phyloP scores from a whole-genome alignment of 92 coral and sea anemone genomes.

The Montipora capitata region DNA sequence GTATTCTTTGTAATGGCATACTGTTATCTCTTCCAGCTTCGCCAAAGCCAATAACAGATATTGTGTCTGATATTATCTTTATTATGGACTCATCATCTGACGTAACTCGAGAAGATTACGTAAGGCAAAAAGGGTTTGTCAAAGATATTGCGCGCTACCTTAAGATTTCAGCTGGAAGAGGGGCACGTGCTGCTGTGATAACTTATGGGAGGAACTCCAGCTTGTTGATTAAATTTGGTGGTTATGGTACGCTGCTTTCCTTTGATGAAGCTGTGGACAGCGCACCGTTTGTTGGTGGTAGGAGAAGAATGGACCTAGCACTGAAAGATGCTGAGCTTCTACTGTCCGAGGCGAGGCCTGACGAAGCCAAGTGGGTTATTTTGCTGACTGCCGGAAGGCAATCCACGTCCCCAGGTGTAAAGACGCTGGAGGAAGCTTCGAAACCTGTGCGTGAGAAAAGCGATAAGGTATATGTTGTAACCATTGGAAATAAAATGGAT shows the following conservation, averaged over 20 bases:
- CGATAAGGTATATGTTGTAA: conserved; percentile 78
- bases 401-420: conserved; percentile 23
- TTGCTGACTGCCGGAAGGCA: conserved; percentile 51
- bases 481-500: conserved; percentile 74
- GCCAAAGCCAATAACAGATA: conserved; percentile 16
- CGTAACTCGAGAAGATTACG: conserved; percentile 58
- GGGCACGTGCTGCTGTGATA: conserved; percentile 82
- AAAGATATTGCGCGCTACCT: conserved; percentile 75
- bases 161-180: conserved; percentile 63
- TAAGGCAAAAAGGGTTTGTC: conserved; percentile 74
- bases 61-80: conserved; percentile 82
- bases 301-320: conserved; percentile 80
- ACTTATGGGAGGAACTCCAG: conserved; percentile 73
- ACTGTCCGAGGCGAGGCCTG: conserved; percentile 70
- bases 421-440: conserved; percentile 63
- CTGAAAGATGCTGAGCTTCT: conserved; percentile 67
- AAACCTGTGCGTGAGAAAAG: conserved; percentile 74
- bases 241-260: conserved; percentile 54
- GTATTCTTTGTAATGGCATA: neutral
- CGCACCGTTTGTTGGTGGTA: conserved; percentile 75
- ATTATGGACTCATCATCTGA: conserved; percentile 89
- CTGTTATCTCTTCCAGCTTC: conserved; percentile 4
- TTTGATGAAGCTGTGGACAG: conserved; percentile 65
- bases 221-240: conserved; percentile 63
- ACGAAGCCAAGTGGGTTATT: conserved; percentile 79